Conservation (phyloP, 2,113 vertebrate species). For the Excalfactoria chinensis region DNA sequence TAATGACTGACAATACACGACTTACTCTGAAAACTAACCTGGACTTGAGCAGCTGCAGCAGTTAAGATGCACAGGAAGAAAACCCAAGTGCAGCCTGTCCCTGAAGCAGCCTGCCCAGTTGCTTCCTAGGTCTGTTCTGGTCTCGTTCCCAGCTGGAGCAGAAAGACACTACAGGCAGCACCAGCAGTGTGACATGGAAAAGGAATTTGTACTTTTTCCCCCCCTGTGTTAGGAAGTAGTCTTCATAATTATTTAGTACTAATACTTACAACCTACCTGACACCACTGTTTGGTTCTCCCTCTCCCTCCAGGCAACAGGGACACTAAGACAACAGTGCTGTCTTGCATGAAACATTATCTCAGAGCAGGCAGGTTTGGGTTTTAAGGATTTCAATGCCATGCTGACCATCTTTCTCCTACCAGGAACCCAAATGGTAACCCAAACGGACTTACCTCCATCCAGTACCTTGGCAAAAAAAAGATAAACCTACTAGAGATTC, state of each 20-base stretch:
- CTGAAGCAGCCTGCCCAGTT: fast-evolving
- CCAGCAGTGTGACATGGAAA: neutral
- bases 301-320: neutral
- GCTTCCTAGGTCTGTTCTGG: neutral
- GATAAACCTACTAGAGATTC: neutral
- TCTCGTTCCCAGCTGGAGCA: neutral
- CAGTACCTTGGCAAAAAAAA: neutral
- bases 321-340: fast-evolving
- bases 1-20: neutral
- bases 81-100: fast-evolving
- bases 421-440: neutral
- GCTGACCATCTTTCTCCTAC: neutral
- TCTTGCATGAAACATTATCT: neutral
- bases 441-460: neutral
- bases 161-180: neutral
- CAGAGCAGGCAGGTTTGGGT: neutral
- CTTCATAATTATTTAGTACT: neutral
- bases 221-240: neutral
- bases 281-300: neutral
- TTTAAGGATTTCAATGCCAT: neutral
- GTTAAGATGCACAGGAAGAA: neutral
- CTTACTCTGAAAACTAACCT: neutral
- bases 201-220: neutral
- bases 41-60: neutral
- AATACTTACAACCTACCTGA: neutral